phyloP scores from a whole-genome alignment of 2,888 invertebrate genomes.

The Cantharis nigra region DNA sequence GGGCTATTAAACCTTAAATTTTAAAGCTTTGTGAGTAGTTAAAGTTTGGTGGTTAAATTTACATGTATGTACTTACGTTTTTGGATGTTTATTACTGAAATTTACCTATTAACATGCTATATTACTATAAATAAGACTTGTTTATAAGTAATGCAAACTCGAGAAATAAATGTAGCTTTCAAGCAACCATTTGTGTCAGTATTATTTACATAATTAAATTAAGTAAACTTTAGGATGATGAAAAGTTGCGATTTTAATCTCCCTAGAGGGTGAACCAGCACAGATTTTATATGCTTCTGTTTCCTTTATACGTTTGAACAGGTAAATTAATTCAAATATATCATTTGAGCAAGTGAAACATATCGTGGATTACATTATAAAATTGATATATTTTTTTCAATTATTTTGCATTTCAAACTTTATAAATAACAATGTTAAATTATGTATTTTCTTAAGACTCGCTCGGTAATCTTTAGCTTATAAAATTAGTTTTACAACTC shows the following conservation, averaged over 20 bases:
- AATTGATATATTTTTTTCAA: neutral
- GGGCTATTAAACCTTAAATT: neutral
- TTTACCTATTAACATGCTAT: constrained; percentile 10
- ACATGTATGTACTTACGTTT: neutral
- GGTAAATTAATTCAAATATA: constrained; percentile 19
- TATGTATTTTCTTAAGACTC: neutral
- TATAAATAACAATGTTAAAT: neutral
- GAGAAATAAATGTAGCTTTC: constrained; percentile 9
- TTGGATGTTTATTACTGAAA: neutral
- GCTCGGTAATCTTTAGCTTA: neutral
- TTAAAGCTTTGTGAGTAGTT: neutral
- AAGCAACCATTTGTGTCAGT: constrained; percentile 19
- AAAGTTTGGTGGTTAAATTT: neutral
- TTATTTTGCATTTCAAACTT: neutral
- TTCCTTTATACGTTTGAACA: constrained; percentile 13
- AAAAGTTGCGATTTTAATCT: constrained; percentile 23
- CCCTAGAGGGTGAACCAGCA: constrained; percentile 13
- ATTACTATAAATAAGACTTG: constrained; percentile 1
- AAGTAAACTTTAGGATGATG: constrained; percentile 21
- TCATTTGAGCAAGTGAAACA: neutral
- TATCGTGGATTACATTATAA: neutral
- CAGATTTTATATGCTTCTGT: constrained; percentile 20
- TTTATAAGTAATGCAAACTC: constrained; percentile 8
- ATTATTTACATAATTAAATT: constrained; percentile 24
- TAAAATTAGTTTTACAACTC: neutral